Evolutionary conservation across 1,140 invertebrate species (phyloP).

Genomic region (Saccostrea glomerata): DNA sequence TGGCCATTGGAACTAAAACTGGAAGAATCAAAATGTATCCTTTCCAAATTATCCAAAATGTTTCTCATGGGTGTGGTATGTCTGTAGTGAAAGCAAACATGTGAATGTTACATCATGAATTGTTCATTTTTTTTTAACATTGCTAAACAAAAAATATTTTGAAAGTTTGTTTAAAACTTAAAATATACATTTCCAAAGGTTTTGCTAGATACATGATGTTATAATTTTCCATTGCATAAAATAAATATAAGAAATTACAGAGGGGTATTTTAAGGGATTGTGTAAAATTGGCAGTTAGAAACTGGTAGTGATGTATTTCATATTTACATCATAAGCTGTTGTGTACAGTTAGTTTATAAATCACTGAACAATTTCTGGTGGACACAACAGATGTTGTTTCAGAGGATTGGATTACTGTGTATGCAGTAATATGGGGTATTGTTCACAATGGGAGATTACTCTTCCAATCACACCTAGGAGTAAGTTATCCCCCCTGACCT

Average conservation of each 20-base stretch:
- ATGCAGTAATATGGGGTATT: background rate
- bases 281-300: background rate
- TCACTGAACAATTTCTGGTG: background rate
- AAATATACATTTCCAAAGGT: too few relatives aligned
- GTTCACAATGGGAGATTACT: background rate
- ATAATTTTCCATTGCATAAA: background rate
- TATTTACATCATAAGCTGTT: background rate
- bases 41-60: slow-evolving; percentile 59
- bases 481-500: background rate
- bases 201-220: background rate
- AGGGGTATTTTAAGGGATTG: background rate
- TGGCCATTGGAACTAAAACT: slow-evolving; percentile 93
- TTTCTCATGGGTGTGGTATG: too few relatives aligned
- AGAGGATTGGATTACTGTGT: background rate
- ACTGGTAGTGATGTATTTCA: background rate
- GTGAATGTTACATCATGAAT: too few relatives aligned
- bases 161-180: too few relatives aligned
- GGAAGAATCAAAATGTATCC: slow-evolving; percentile 93
- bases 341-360: background rate
- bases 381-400: slow-evolving; percentile 22
- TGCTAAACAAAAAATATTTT: too few relatives aligned
- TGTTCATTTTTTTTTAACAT: too few relatives aligned
- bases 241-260: background rate
- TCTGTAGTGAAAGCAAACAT: too few relatives aligned
- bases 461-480: background rate